phyloP scores from a whole-genome alignment of 2,888 invertebrate species.

The Hartigia nigra region DNA sequence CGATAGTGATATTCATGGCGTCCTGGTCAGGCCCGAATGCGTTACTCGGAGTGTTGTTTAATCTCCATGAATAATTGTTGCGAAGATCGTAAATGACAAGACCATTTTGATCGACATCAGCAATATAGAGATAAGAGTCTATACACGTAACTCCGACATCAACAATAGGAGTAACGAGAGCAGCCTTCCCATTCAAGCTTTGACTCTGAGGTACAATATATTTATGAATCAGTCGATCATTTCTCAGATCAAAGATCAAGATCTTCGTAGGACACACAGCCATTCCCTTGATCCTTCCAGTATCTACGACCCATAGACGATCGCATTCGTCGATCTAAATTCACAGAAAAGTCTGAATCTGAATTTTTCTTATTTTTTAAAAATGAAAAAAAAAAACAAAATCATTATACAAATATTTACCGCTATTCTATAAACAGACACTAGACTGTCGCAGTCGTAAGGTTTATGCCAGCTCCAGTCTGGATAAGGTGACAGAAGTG shows the following conservation, averaged over 20 bases:
- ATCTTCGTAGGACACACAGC: conserved; percentile 62
- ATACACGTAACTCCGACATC: conserved; percentile 57
- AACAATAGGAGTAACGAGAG: conserved; percentile 60
- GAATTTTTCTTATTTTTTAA: not conserved
- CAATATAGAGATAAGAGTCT: conserved; percentile 59
- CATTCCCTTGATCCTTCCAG: conserved; percentile 45
- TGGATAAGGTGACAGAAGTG: conserved; percentile 60
- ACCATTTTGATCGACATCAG: conserved; percentile 58
- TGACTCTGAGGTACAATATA: conserved; percentile 56
- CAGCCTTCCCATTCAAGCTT: conserved; percentile 47
- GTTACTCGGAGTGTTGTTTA: conserved; percentile 60
- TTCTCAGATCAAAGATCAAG: conserved; percentile 61
- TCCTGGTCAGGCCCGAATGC: conserved; percentile 61
- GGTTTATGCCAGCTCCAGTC: conserved; percentile 58
- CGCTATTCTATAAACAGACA: conserved; percentile 63
- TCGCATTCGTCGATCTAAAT: conserved; percentile 64
- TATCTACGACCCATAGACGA: conserved; percentile 65
- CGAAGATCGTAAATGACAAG: conserved; percentile 57
- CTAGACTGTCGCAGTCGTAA: conserved; percentile 53
- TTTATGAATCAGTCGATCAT: conserved; percentile 56
- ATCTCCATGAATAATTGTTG: conserved; percentile 55
- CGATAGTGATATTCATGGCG: conserved; percentile 58
- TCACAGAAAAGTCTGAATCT: not conserved
- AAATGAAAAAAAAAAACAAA: no score
- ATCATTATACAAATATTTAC: conserved; percentile 44